Percentiles rank a stretch among this genome's conserved stretches.
Evolutionary conservation across 1,140 invertebrate species (phyloP).

Genomic region (Aphelinus certus): DNA sequence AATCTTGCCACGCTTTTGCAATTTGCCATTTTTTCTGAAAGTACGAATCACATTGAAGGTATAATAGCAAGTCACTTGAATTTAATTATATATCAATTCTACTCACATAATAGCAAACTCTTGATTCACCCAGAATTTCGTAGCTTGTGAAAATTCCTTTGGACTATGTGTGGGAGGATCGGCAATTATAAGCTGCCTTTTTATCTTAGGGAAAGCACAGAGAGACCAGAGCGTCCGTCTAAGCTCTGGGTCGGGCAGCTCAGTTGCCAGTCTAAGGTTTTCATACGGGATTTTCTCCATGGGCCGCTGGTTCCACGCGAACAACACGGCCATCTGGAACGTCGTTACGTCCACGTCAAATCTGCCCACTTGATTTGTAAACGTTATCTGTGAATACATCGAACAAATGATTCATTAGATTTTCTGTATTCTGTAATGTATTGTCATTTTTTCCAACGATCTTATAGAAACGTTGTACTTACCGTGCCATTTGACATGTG

Average conservation of each 20-base stretch:
- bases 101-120: slow-evolving; percentile 88
- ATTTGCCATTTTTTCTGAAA: slow-evolving; percentile 89
- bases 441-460: not conserved
- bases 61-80: not conserved
- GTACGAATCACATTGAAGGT: not conserved
- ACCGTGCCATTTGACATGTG: slow-evolving; percentile 99
- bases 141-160: slow-evolving; percentile 94
- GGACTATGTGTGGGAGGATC: slow-evolving; percentile 82
- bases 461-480: slow-evolving; percentile 45
- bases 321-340: slow-evolving; percentile 99
- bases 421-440: not conserved
- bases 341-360: slow-evolving; percentile 99
- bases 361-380: slow-evolving; percentile 90
- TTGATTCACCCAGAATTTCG: slow-evolving; percentile 96
- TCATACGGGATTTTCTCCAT: slow-evolving; percentile 93
- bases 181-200: slow-evolving; percentile 88
- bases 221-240: slow-evolving; percentile 96
- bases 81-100: slow-evolving; percentile 14
- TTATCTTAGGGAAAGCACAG: slow-evolving; percentile 96
- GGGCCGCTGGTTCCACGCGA: slow-evolving; percentile 97
- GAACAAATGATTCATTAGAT: slow-evolving; percentile 27
- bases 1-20: slow-evolving; percentile 91
- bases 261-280: slow-evolving; percentile 94
- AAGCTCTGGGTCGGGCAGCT: slow-evolving; percentile 95
- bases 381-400: slow-evolving; percentile 78